Base-by-base conservation (phyloP, 2,113 vertebrate genomes). In the Jaculus jaculus region DNA sequence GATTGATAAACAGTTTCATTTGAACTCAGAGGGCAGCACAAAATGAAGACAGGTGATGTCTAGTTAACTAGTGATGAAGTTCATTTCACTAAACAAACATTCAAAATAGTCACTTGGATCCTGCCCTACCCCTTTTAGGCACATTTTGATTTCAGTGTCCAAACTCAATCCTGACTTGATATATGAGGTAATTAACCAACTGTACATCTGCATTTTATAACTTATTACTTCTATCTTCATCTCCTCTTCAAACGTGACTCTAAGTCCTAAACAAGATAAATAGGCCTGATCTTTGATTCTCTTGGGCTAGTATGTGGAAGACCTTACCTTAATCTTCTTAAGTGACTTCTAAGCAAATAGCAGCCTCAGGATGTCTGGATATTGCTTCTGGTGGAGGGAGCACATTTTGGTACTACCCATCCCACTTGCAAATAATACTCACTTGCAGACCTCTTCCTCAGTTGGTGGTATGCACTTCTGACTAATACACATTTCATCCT, bases 101-200 rank as follows among this genome's bases (percentile, higher is more conserved):
- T 47, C 42, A 42, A 54, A 51, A 58, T 3, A 69, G 32, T 10
- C 58, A 42, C 20, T 61, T 73, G 54, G 54, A 54, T 54, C 54
- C 54, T 54, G 15, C 54, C 91, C 87, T 51, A 28, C 7, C 15
- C 18, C 23, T n/a, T 90, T 78, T 34, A 88, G 21, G 75, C 78
- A 89, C 16, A 28, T 42, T 88, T 90, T 65, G 80, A 47, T 8
- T 0, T 85, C 47, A 37, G 4, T 26, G 24, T 91, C 71, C 32
- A n/a, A 28, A 87, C 34, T 84, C 23, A 12, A 32, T 84, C 47
- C 32, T 60, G 9, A 78, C 47, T 83, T 90, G 81, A 93, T 84
- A 26, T 32, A 78, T 88, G 91, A 74, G 15, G 47, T 75, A 72
- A 92, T 94, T 88, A 90, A 85, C 21, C 26, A 87, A 69, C 61